Evolutionary conservation across 2,888 invertebrate genomes (phyloP), one percentile per base, ranked within the genome.

Genomic region (Ligdia adustata): DNA sequence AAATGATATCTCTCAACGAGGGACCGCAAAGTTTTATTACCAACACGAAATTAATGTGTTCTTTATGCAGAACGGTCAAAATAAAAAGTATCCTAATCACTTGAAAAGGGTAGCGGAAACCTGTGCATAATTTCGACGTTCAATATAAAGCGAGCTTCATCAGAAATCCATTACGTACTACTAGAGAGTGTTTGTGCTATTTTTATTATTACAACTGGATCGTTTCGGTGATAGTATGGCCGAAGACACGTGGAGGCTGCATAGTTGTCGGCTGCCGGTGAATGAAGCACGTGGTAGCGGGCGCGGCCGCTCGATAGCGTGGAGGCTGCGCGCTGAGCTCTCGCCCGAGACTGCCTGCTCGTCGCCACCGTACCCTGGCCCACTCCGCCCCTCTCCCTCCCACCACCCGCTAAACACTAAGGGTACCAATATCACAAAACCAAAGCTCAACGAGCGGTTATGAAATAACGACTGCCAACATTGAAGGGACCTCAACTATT

Each of bases 301-400:
- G 79, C 73, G 81, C 76, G 81, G 79, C 67, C 81, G 82, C 70
- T 83, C 82, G 75, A 83, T 83, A 83, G 56, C 54, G 66, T 74
- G 79, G 82, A 82, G 82, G 81, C 82, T 82, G 82, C 82, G 82
- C 82, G 68, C 63, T 73, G 75, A 70, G 77, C 68, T 63, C 64
- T 46, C 53, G 65, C 73, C 78, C 76, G 74, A 72, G 66, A 60
- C 60, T 64, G 54, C 55, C 57, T 44, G 54, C 37, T 9, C 11
- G 6, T 9, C 26, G 24, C 55, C 60, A 56, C 18, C 38, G 35
- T 59, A 59, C 34, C 22, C 46, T 54, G 64, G 62, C 34, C 67
- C 51, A 43, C 62, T 57, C 47, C 41, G 44, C 44, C 44, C 52
- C 55, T 44, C 47, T 44, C 45, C 34, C 27, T 34, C 11, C 16